phyloP scores from a whole-genome alignment of 2,797 vertebrate species.

The Falco berigora region DNA sequence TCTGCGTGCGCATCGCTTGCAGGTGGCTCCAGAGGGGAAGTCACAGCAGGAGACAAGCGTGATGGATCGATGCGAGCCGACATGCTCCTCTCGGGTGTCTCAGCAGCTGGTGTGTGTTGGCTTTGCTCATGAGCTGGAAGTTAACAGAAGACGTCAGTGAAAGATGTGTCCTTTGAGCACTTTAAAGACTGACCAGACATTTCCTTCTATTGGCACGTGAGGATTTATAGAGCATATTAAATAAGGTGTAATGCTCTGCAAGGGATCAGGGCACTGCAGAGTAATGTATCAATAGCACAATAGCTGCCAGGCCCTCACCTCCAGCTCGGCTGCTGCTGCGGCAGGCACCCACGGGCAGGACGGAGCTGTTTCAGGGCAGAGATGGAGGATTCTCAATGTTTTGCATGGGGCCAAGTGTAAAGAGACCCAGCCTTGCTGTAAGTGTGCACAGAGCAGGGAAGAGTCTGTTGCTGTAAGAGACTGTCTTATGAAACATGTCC shows the following conservation, averaged over 20 bases:
- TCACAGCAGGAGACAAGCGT: background rate
- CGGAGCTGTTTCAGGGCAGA: background rate
- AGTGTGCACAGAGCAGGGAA: background rate
- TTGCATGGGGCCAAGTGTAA: background rate
- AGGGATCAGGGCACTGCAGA: background rate
- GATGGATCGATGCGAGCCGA: background rate
- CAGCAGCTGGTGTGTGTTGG: background rate
- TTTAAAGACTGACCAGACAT: background rate
- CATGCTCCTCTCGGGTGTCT: fast-evolving
- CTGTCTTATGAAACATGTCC: background rate
- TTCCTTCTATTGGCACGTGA: background rate
- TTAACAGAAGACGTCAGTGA: background rate
- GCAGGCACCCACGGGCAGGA: background rate
- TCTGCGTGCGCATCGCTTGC: background rate
- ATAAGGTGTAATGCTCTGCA: background rate
- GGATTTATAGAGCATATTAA: background rate
- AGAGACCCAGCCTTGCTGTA: background rate
- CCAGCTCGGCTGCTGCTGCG: fast-evolving
- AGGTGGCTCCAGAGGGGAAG: background rate
- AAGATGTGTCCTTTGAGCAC: background rate
- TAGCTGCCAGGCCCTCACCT: background rate
- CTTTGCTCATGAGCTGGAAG: background rate
- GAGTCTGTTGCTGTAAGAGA: background rate
- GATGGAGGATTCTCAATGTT: background rate
- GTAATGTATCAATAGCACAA: background rate